Evolutionary conservation across 2,113 vertebrate genomes (phyloP).

Genomic region (Poecile atricapillus): DNA sequence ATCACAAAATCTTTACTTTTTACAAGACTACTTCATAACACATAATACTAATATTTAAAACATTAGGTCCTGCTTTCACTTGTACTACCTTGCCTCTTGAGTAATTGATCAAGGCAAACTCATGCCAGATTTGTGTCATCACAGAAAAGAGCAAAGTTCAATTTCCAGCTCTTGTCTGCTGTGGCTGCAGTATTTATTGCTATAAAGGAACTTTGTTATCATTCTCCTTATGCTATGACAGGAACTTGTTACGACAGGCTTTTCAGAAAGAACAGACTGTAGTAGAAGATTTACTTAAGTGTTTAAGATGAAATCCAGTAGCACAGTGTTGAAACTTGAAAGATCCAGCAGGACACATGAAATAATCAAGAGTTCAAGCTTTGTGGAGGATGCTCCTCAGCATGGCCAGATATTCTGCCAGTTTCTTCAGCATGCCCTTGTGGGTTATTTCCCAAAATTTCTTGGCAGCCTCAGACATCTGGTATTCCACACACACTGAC

Average conservation of each 20-base stretch:
- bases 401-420: neutral
- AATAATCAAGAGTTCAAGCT: neutral
- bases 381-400: neutral
- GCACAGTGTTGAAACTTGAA: accelerated
- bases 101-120: neutral
- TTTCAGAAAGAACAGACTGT: neutral
- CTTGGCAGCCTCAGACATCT: neutral
- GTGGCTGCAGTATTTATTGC: neutral
- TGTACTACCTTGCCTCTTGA: neutral
- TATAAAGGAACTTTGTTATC: neutral
- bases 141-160: neutral
- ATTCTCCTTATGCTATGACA: neutral
- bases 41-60: neutral
- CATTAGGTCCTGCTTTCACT: neutral
- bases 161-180: neutral
- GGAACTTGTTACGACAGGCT: neutral
- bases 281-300: neutral
- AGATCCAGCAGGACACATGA: neutral
- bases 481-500: neutral
- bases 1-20: neutral
- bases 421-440: neutral
- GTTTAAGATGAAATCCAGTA: neutral
- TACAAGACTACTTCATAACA: neutral
- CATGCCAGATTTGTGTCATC: neutral
- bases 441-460: neutral